Percentiles rank a stretch among this genome's conserved stretches.
phyloP scores from a whole-genome alignment of 2,113 vertebrate species.

The Pongo abelii region DNA sequence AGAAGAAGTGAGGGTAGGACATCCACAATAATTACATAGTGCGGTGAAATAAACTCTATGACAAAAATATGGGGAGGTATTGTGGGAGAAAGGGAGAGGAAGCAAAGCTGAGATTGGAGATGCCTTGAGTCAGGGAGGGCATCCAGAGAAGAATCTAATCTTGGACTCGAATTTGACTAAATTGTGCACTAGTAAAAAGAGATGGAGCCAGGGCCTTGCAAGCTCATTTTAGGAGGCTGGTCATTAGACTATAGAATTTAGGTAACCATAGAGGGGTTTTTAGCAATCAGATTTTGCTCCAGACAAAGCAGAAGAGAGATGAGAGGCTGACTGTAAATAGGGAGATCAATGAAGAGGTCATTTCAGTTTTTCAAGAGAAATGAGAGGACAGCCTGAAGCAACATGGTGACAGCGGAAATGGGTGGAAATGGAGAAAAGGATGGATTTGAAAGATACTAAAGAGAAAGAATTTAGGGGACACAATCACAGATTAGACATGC shows the following conservation, averaged over 20 bases:
- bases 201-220: background rate
- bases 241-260: background rate
- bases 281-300: background rate
- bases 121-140: no score
- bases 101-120: background rate
- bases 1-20: background rate
- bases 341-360: background rate
- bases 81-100: background rate
- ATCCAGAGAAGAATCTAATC: background rate
- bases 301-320: background rate
- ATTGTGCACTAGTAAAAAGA: background rate
- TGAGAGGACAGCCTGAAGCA: background rate
- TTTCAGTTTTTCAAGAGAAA: background rate
- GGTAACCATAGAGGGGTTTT: background rate
- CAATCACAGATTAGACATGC: background rate
- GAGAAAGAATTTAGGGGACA: background rate
- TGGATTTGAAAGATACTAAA: background rate
- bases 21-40: background rate
- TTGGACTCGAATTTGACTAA: background rate
- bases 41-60: background rate
- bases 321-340: background rate
- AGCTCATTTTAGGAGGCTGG: background rate
- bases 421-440: background rate
- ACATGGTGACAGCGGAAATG: background rate
- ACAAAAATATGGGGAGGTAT: background rate